A percentile compares a stretch with the other conserved stretches of the same genome.
Evolutionary conservation across 2,797 vertebrate genomes (phyloP).

Genomic region (Characodon lateralis): DNA sequence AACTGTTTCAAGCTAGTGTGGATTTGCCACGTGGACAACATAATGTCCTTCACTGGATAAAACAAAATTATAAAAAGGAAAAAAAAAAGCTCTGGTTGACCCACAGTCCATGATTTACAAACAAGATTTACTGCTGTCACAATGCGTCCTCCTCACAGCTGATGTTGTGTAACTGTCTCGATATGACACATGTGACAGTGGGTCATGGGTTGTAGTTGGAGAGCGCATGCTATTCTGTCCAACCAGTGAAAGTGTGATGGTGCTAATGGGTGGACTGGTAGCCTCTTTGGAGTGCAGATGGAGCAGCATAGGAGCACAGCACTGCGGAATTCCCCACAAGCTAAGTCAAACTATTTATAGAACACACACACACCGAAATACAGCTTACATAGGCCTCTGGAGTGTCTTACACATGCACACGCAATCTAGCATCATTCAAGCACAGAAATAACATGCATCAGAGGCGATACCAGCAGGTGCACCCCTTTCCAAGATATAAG

Average conservation of each 20-base stretch:
- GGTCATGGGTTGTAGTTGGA: slow-evolving; percentile 37
- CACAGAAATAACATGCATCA: slow-evolving; percentile 26
- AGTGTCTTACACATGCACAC: slow-evolving; percentile 26
- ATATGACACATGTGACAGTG: slow-evolving; percentile 49
- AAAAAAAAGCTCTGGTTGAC: slow-evolving; percentile 27
- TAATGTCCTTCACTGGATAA: background rate
- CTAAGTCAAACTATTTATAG: slow-evolving; percentile 77
- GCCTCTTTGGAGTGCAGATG: slow-evolving; percentile 65
- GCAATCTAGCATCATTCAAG: slow-evolving; percentile 14
- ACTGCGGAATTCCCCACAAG: slow-evolving; percentile 78
- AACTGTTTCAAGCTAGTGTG: background rate
- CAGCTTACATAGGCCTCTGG: slow-evolving; percentile 57
- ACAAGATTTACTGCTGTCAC: slow-evolving; percentile 41
- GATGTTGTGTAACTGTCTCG: slow-evolving; percentile 46
- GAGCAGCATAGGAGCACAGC: slow-evolving; percentile 66
- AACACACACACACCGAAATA: slow-evolving; percentile 37
- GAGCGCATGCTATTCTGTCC: slow-evolving; percentile 18
- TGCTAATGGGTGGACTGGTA: slow-evolving; percentile 60
- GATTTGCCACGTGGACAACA: slow-evolving; percentile 10
- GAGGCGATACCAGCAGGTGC: slow-evolving; percentile 30
- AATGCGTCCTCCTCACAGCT: slow-evolving; percentile 34
- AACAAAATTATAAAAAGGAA: slow-evolving; percentile 9
- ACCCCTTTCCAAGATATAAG: slow-evolving; percentile 4
- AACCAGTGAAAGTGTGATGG: slow-evolving; percentile 47
- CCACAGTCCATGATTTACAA: slow-evolving; percentile 42